Conservation (phyloP, 2,888 invertebrate species). For the Seira sanloemensis region DNA sequence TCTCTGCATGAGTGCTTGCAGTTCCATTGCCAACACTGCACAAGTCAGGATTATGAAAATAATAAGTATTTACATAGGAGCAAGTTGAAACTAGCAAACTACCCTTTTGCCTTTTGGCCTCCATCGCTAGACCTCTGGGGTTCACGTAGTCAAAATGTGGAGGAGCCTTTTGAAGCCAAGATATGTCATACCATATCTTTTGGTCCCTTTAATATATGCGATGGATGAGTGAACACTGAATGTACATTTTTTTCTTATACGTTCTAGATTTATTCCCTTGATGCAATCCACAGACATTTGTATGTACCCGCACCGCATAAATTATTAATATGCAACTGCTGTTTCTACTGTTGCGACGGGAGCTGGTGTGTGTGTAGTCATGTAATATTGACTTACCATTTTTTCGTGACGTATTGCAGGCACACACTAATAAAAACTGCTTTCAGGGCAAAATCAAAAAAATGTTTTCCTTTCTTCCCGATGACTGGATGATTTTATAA, state of each 20-base stretch:
- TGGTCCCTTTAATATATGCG: background rate
- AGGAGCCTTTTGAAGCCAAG: background rate
- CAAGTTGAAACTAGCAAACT: slow-evolving; percentile 6
- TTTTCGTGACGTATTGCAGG: background rate
- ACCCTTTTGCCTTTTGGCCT: slow-evolving; percentile 42
- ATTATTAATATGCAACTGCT: background rate
- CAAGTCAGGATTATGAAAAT: background rate
- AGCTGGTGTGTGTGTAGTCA: background rate
- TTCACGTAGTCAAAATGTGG: background rate
- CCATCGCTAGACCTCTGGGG: background rate
- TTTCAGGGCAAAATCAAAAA: background rate
- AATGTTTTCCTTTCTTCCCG: background rate
- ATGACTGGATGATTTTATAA: background rate
- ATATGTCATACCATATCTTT: background rate
- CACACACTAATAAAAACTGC: background rate
- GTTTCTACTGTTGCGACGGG: background rate
- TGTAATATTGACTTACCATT: background rate
- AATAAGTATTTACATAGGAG: background rate
- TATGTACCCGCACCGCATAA: background rate
- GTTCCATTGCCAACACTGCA: background rate
- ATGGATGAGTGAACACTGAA: slow-evolving; percentile 23
- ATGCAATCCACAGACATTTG: background rate
- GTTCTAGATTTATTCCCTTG: background rate
- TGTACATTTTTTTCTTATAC: background rate
- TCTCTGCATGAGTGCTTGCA: slow-evolving; percentile 41